Evolutionary conservation across 1,140 invertebrate species (phyloP), one percentile per base, ranked within the genome.

Genomic region (Drosophila tropicalis): DNA sequence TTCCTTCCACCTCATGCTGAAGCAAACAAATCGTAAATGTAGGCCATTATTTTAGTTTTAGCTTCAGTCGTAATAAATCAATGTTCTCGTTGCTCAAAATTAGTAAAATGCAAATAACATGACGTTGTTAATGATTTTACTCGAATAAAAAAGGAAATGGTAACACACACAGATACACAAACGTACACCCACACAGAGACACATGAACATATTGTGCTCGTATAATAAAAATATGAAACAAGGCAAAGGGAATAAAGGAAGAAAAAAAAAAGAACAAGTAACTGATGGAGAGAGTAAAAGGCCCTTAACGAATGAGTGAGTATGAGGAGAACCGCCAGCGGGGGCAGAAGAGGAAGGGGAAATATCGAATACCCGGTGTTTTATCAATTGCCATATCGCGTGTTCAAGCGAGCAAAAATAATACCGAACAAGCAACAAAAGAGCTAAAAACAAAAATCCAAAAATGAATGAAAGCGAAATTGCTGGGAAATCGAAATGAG

Each of bases 381-480:
- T 89, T 89, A 89, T 89, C 84, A 89, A 89, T 89, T 84, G 84
- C 85, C 74, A 75, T 78, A 89, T 89, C 84, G 84, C 84, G 84
- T 89, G 84, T 65, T 72, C 60, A 36, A 61, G 22, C 70, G 80
- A 60, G 56, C 70, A 75, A 82, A 67, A 83, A 76, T 69, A 61
- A 67, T 55, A 60, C 40, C 72, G 7, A 73, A 32, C 69, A 65
- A 57, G 10, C n/a, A 56, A 67, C 71, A 69, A 58, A 67, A 44
- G 47, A 56, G 67, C 36, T 67, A 36, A 63, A 63, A 51, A 67
- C 47, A 66, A 25, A 72, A 68, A 22, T 29, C 58, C 62, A 17
- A 51, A 34, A 71, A 84, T 65, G 60, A 77, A 79, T 70, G 76
- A 72, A 62, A 68, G 36, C 32, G 40, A 67, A 79, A 81, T 70